Evolutionary conservation across 2,888 invertebrate species (phyloP).

Genomic region (Eupithecia inturbata): DNA sequence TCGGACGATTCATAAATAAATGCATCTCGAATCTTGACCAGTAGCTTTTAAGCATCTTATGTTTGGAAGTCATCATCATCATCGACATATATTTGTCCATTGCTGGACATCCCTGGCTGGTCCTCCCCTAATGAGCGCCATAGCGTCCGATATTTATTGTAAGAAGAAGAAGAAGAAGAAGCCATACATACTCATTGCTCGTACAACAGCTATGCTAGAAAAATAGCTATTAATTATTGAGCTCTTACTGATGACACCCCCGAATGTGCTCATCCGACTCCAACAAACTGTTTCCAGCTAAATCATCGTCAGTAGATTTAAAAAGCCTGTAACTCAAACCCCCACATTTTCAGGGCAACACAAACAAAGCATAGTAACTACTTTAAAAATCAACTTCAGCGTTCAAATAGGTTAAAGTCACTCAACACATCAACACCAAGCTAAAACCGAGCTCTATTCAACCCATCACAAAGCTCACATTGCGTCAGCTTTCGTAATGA

Average conservation of each 20-base stretch:
- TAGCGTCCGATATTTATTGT: too few species aligned
- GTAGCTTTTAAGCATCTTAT: too few species aligned
- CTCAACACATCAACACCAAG: slow-evolving; percentile 6
- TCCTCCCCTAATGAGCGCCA: too few species aligned
- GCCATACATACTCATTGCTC: too few species aligned
- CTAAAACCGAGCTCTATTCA: background rate
- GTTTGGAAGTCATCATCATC: too few species aligned
- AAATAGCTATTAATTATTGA: background rate
- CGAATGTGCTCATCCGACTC: background rate
- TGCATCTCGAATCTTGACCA: too few species aligned
- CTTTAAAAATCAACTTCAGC: background rate
- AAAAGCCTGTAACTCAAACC: background rate
- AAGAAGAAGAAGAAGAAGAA: too few species aligned
- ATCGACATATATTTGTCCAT: too few species aligned
- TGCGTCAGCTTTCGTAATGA: background rate
- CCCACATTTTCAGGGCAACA: background rate
- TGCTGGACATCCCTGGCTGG: too few species aligned
- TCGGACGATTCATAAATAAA: too few species aligned
- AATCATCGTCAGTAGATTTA: background rate
- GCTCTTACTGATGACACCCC: background rate
- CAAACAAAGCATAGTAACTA: background rate
- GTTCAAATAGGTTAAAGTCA: background rate
- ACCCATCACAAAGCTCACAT: background rate
- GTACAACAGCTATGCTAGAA: background rate
- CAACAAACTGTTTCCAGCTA: background rate